Percentiles rank a stretch among this genome's conserved stretches.
These are phyloP conservation scores for Drosophila micromelanica DNA, from an alignment of 1,140 invertebrate genomes.

Conservation along the genomic window DNA sequence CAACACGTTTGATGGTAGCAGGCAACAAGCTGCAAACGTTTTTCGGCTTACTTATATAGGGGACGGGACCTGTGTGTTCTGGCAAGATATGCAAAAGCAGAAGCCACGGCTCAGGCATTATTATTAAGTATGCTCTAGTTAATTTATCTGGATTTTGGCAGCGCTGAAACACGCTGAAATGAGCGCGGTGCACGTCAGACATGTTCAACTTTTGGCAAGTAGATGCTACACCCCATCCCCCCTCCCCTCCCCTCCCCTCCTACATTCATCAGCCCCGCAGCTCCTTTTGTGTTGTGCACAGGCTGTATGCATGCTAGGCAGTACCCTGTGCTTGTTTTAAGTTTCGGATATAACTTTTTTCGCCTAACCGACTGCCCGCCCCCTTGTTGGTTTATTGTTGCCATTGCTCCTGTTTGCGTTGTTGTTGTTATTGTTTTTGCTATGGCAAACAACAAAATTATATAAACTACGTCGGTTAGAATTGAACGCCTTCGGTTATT, in stretches of 20 bases:
- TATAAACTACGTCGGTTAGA: slow-evolving; percentile 78
- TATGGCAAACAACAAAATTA: slow-evolving; percentile 75
- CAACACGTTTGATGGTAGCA: slow-evolving; percentile 35
- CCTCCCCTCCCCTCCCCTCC: not conserved
- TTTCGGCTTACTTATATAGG: not conserved
- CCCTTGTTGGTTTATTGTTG: slow-evolving; percentile 7
- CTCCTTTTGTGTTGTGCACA: too few relatives aligned
- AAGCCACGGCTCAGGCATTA: slow-evolving; percentile 38
- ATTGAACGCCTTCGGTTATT: slow-evolving; percentile 82
- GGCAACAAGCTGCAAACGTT: slow-evolving; percentile 24
- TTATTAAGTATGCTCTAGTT: slow-evolving; percentile 65
- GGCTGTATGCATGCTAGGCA: not conserved
- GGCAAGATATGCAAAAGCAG: slow-evolving; percentile 29
- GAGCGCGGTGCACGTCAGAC: slow-evolving; percentile 16
- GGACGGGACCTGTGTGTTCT: not conserved
- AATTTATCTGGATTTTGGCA: slow-evolving; percentile 52
- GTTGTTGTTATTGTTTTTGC: slow-evolving; percentile 50
- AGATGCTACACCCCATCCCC: not conserved
- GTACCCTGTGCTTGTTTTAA: slow-evolving; percentile 51
- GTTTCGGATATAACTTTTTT: slow-evolving; percentile 63
- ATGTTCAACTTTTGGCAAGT: slow-evolving; percentile 38
- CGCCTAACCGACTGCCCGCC: slow-evolving; percentile 15
- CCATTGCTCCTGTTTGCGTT: slow-evolving; percentile 3
- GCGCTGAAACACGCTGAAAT: slow-evolving; percentile 20
- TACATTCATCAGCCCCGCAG: not conserved